Conservation (phyloP, 2,888 invertebrate species). For the Celastrina argiolus region DNA sequence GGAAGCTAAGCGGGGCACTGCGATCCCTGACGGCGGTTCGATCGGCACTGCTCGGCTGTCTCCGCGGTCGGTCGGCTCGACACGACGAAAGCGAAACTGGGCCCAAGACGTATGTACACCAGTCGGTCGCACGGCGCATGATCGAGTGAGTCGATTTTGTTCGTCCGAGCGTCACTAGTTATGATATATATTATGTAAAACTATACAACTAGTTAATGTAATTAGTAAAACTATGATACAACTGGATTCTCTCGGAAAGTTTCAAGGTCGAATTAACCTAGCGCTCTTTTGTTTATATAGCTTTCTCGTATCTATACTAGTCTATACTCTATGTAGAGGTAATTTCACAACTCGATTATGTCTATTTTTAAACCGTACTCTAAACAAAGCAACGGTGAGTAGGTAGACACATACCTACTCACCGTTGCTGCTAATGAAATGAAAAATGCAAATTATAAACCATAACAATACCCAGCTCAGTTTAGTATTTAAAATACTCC, state of each 20-base stretch:
- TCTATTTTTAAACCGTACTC: neutral
- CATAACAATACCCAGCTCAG: too few species aligned
- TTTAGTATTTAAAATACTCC: too few species aligned
- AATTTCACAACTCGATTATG: neutral
- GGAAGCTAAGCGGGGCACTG: constrained; percentile 57
- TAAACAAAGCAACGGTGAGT: neutral
- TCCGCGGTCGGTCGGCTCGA: constrained; percentile 48
- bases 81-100: constrained; percentile 31
- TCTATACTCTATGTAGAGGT: neutral
- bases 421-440: too few species aligned
- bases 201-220: constrained; percentile 12
- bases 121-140: constrained; percentile 50
- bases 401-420: too few species aligned
- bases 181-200: neutral
- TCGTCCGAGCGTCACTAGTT: constrained; percentile 14
- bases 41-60: constrained; percentile 67
- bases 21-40: constrained; percentile 50
- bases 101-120: constrained; percentile 45
- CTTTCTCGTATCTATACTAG: neutral
- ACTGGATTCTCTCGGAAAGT: neutral
- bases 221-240: constrained; percentile 11
- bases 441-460: too few species aligned
- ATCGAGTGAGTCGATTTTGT: constrained; percentile 35
- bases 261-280: constrained; percentile 16
- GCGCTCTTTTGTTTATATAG: neutral